Evolutionary conservation across 2,113 vertebrate species (phyloP), one percentile per base, ranked within the genome.

Genomic region (Phyllostomus discolor): DNA sequence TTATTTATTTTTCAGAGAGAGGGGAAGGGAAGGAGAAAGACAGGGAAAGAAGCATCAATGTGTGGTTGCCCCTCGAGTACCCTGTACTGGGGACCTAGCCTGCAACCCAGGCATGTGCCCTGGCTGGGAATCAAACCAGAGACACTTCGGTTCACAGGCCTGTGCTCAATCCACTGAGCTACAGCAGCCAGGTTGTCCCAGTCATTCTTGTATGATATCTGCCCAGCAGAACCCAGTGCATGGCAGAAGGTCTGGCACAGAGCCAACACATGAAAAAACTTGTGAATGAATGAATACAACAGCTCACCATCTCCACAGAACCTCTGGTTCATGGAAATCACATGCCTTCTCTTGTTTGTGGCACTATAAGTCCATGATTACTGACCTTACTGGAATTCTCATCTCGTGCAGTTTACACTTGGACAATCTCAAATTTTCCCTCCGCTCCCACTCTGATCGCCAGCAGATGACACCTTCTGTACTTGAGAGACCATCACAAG

Each of bases 291-390:
- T 28, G 26, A 38, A 33, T 17, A 5, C 33, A 28, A 7, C 0
- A 15, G 9, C 24, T 59, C 15, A 2, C 26, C 48, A 2, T 7
- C 54, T 80, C 57, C 0, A 4, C 1, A 41, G n/a, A 7, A 26
- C 33, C 24, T 48, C 15, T 41, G 24, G n/a, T 28, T 35, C 17
- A 0, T 46, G 38, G 48, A 33, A 35, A 66, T 35, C 57, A n/a
- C 41, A 12, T 9, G 7, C 22, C 24, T 62, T 70, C 48, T 52
- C 35, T 35, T 10, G 14, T 62, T 26, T 57, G 28, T 54, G 46
- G 57, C 67, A 19, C 24, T 12, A 0, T 17, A 35, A 33, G 57
- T 35, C 75, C 35, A 28, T 9, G 11, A 16, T 46, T 48, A 67
- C 41, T 15, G 20, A 1, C 11, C 48, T 59, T 48, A 14, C 1